phyloP scores from a whole-genome alignment of 2,797 vertebrate species.

The Gymnopithys bicolor region DNA sequence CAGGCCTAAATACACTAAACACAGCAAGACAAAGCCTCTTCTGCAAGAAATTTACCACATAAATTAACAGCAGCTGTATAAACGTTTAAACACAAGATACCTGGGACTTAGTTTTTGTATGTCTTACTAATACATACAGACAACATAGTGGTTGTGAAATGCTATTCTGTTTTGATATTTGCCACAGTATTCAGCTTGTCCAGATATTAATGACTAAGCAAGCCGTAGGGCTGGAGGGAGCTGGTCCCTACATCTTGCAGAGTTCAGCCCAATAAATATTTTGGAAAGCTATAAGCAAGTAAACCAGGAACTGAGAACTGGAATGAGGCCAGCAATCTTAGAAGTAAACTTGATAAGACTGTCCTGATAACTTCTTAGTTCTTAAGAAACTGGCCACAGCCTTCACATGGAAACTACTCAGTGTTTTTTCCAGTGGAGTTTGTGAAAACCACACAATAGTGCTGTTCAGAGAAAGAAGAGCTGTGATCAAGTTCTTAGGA shows the following conservation, averaged over 20 bases:
- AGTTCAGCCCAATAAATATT: not conserved
- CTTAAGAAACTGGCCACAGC: not conserved
- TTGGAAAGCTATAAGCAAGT: not conserved
- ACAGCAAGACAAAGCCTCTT: not conserved
- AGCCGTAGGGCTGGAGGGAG: not conserved
- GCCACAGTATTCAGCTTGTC: not conserved
- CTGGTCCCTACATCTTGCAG: not conserved
- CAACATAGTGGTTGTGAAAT: not conserved
- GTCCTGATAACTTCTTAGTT: not conserved
- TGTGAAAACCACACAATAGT: not conserved
- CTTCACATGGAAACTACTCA: not conserved
- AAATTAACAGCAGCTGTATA: not conserved
- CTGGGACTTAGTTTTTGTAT: not conserved
- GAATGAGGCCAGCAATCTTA: not conserved
- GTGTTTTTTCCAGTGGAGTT: not conserved
- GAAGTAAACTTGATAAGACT: not conserved
- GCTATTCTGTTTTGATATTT: not conserved
- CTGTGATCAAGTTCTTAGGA: not conserved
- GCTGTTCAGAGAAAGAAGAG: not conserved
- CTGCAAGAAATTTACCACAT: not conserved
- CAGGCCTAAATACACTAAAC: not conserved
- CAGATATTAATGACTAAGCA: not conserved
- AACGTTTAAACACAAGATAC: not conserved
- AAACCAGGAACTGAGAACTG: conserved; percentile 13
- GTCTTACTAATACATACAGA: not conserved